Evolutionary conservation across 2,113 vertebrate genomes (phyloP), one percentile per base, ranked within the genome.

Genomic region (Apteryx owenii): DNA sequence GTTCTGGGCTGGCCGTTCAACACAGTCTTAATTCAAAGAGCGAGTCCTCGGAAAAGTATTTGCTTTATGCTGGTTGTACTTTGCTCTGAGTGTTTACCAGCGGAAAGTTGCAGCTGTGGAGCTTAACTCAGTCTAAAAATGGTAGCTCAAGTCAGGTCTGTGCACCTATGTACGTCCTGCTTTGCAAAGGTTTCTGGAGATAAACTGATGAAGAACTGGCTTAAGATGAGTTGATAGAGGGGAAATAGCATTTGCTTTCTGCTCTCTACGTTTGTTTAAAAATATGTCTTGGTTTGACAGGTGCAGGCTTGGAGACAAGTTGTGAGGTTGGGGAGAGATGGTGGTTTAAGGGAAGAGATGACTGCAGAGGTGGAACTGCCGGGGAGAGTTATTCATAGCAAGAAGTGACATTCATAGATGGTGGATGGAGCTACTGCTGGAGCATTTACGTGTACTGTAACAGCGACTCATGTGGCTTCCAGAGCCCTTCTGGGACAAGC

Each of bases 321-420:
- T 2, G 7, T 25, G 28, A 22, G 12, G n/a, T 12, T 51, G 13
- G 5, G 64, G 5, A 5, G 14, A 25, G 7, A 56, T 7, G 25
- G 19, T 31, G n/a, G 4, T 53, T 81, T n/a, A 50, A 56, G 11
- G 25, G 56, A 71, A 16, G 10, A 66, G 60, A 14, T 21, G 25
- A 25, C n/a, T 0, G 1, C 20, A 48, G 17, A 56, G 16, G 17
- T 54, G 36, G n/a, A 46, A 62, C 26, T 62, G 21, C 4, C 0
- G 2, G 11, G 12, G 29, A 68, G 36, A 44, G 31, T 20, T 5
- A 12, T 28, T 85, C 9, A 20, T 29, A 56, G 42, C 9, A 72
- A 29, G 46, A 85, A 68, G 26, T 3, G 46, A 46, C 46, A 19
- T 48, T 48, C 46, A 48, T 48, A 19, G 46, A 5, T 48, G 46